Conservation (phyloP, 2,888 invertebrate genomes). For the Salpingus planirostris region DNA sequence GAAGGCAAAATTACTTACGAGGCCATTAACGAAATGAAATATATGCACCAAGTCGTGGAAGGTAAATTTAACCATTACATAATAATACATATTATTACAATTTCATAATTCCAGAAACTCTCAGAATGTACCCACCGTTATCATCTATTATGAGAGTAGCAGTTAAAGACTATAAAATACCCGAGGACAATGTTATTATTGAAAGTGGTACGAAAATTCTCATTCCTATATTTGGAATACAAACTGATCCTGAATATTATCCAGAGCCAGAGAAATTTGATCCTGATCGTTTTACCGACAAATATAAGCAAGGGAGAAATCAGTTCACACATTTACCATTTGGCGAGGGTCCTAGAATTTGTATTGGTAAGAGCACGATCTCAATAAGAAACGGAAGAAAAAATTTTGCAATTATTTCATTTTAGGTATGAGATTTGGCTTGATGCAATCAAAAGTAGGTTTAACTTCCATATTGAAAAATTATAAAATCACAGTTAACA, state of each 20-base stretch:
- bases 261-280: conserved; percentile 19
- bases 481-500: conserved; percentile 14
- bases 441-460: conserved; percentile 10
- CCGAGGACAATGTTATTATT: conserved; percentile 1
- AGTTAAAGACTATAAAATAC: neutral
- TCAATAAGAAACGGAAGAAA: conserved; percentile 2
- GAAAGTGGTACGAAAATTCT: conserved; percentile 6
- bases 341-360: conserved; percentile 33
- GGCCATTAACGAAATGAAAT: conserved; percentile 9
- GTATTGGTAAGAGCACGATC: conserved; percentile 28
- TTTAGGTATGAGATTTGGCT: conserved; percentile 9
- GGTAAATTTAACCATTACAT: too few species aligned
- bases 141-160: neutral
- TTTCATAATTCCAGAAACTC: neutral
- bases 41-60: conserved; percentile 37
- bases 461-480: conserved; percentile 11
- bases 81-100: too few species aligned
- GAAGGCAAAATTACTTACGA: conserved; percentile 12
- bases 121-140: neutral
- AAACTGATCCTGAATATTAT: conserved; percentile 20
- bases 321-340: conserved; percentile 28
- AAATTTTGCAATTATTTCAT: conserved; percentile 1
- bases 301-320: conserved; percentile 10
- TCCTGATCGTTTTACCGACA: conserved; percentile 19
- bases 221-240: conserved; percentile 14